Evolutionary conservation across 2,797 vertebrate species (phyloP), one percentile per base, ranked within the genome.

Genomic region (Sebastes nivosus): DNA sequence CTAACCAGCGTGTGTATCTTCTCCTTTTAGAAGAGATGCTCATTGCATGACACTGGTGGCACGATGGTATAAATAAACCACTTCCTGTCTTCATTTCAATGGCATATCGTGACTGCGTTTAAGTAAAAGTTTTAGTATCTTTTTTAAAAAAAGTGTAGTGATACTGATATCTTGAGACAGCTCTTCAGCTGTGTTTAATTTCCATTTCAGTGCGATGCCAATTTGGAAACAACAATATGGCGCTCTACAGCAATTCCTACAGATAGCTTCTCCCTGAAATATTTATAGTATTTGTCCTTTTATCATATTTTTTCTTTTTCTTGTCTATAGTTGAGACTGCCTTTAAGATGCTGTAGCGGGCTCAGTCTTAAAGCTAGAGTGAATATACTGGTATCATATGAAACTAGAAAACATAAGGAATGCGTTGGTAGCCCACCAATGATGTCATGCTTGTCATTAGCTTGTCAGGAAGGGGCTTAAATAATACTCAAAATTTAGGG

Each of bases 11-110:
- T 67, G 71, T 27, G 30, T 9, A 25, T 77, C 72, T 55, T 75
- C 30, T 75, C 13, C 30, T 67, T 71, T 68, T 54, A 46, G 30
- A 69, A 22, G 38, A 67, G 18, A 66, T 16, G 25, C n/a, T 27
- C 13, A 12, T 68, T 72, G 72, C 75, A 79, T 75, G 82, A 78
- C 73, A 84, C 22, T 6, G 6, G 65, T 38, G 74, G 29, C 38
- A 32, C 4, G 52, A 42, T 5, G 12, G 24, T 3, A 50, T 22
- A 67, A 61, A 32, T 2, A 29, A 55, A 6, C 14, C 32, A n/a
- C 24, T 55, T 55, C 18, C 52, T 13, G 9, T 36, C 24, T 82
- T 65, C 50, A 2, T 81, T 72, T 67, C 27, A 68, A 36, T 18
- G 12, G 27, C 32, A 52, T 36, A 65, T 78, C 27, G 18, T 59